Conservation (phyloP, 2,113 vertebrate genomes). For the Oncorhynchus mykiss region DNA sequence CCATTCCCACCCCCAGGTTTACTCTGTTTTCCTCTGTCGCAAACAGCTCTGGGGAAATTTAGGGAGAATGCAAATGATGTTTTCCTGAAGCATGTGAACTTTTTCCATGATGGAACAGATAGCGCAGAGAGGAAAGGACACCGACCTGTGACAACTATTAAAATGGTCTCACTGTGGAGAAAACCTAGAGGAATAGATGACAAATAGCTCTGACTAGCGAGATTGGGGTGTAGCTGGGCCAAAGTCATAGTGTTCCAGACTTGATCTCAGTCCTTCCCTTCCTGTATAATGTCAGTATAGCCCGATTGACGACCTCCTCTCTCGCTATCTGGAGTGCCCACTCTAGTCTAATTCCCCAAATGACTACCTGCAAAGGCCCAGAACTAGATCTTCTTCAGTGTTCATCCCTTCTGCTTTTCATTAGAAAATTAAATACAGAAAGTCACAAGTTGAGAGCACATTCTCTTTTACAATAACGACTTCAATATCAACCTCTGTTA, state of each 20-base stretch:
- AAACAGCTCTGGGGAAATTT: background rate
- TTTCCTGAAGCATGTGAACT: background rate
- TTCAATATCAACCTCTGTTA: background rate
- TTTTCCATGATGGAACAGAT: background rate
- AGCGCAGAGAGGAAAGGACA: background rate
- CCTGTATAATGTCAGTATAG: background rate
- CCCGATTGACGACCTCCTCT: background rate
- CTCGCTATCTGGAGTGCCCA: background rate
- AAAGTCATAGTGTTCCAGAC: background rate
- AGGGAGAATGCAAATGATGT: too few species aligned
- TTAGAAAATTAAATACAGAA: background rate
- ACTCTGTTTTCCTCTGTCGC: background rate
- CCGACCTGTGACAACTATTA: background rate
- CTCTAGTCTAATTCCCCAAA: background rate
- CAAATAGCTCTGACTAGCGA: background rate
- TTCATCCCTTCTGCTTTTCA: background rate
- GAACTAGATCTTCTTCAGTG: background rate
- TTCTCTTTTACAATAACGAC: too few species aligned
- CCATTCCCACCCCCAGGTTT: background rate
- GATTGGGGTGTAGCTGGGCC: background rate
- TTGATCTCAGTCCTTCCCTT: background rate
- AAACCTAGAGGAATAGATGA: background rate
- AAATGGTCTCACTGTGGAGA: background rate
- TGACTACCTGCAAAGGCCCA: background rate
- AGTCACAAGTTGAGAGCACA: too few species aligned